Percentiles rank a stretch among this genome's conserved stretches.
phyloP scores from a whole-genome alignment of 2,113 vertebrate species.

The Hydrochoerus hydrochaeris region DNA sequence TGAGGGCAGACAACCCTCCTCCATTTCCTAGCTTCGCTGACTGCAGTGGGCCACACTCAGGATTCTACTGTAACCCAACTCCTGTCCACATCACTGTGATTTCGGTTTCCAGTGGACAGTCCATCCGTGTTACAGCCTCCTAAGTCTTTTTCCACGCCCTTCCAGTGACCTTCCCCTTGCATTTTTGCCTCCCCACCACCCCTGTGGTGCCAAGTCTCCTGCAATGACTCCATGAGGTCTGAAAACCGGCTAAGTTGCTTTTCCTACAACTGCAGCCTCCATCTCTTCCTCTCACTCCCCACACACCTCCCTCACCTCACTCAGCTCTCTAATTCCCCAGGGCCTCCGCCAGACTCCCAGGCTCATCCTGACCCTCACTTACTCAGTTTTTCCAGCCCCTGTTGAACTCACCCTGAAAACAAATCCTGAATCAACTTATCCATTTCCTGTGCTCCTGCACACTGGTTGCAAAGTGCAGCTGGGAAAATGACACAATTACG shows the following conservation, averaged over 20 bases:
- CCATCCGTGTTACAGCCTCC: background rate
- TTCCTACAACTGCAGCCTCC: background rate
- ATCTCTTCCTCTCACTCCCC: background rate
- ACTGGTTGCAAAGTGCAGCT: background rate
- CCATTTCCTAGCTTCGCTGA: background rate
- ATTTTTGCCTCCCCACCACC: background rate
- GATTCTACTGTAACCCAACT: background rate
- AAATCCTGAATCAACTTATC: slow-evolving; percentile 10
- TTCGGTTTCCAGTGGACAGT: background rate
- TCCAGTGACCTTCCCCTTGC: background rate
- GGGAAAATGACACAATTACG: background rate
- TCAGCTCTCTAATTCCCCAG: background rate
- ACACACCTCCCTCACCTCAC: background rate
- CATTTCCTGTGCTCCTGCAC: background rate
- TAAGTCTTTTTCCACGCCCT: background rate
- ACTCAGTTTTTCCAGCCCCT: slow-evolving; percentile 47
- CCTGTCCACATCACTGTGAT: background rate
- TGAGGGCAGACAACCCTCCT: background rate
- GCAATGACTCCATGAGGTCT: background rate
- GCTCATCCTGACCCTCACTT: background rate
- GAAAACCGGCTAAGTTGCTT: background rate
- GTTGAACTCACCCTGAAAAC: slow-evolving; percentile 35
- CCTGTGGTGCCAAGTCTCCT: background rate
- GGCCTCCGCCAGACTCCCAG: background rate
- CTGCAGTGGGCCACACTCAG: background rate